phyloP scores from a whole-genome alignment of 1,140 invertebrate species.

The Agrypnia vestita region DNA sequence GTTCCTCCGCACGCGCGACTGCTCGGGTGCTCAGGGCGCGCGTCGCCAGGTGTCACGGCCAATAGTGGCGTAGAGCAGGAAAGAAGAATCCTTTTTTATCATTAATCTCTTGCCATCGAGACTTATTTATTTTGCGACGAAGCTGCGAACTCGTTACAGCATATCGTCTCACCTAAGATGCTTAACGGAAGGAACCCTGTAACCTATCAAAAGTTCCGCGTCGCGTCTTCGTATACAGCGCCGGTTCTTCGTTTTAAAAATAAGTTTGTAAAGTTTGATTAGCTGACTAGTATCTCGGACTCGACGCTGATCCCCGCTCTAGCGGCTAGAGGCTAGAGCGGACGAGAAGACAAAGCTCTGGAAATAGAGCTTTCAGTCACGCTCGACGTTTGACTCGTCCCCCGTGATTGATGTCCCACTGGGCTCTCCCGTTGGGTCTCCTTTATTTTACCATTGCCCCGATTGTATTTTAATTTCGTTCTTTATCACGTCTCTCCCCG shows the following conservation, averaged over 20 bases:
- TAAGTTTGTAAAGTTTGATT: conserved; percentile 22
- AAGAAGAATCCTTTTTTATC: too few species aligned
- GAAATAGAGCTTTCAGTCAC: conserved; percentile 25
- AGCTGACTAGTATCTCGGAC: conserved; percentile 10
- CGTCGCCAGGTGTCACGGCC: too few species aligned
- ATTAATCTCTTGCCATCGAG: not conserved
- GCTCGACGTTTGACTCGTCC: conserved; percentile 30
- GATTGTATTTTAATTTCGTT: conserved; percentile 47
- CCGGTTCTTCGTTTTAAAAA: not conserved
- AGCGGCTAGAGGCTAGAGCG: not conserved
- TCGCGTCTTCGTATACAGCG: conserved; percentile 17
- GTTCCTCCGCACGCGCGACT: too few species aligned
- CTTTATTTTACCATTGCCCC: conserved; percentile 33
- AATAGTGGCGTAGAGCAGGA: too few species aligned
- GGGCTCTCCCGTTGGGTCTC: conserved; percentile 30
- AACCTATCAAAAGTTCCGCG: conserved; percentile 22
- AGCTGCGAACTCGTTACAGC: conserved; percentile 2
- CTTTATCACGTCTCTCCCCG: conserved; percentile 8
- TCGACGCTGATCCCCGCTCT: not conserved
- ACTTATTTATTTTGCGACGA: not conserved
- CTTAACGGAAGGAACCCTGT: conserved; percentile 17
- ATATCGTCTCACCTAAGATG: conserved; percentile 8
- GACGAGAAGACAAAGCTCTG: conserved; percentile 16
- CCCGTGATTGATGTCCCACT: conserved; percentile 27
- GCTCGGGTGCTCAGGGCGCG: too few species aligned